Evolutionary conservation across 1,140 invertebrate species (phyloP).

Genomic region (Agrilus planipennis): DNA sequence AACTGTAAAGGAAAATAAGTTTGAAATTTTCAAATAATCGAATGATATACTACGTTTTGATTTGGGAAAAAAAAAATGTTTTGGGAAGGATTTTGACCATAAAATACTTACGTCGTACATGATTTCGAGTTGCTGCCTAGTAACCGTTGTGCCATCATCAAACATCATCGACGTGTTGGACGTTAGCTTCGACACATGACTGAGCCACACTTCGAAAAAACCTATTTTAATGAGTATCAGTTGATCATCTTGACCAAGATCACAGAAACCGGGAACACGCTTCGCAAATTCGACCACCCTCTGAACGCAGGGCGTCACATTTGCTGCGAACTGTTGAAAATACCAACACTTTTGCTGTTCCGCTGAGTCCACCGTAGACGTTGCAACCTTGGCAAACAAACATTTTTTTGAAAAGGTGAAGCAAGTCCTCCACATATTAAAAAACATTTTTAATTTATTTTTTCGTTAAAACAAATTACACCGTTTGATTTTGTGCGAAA

Average conservation of each 20-base stretch:
- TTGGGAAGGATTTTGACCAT: background rate
- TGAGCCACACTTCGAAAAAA: slow-evolving; percentile 94
- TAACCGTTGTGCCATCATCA: slow-evolving; percentile 81
- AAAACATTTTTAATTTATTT: background rate
- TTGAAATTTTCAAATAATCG: no score
- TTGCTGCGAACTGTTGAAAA: slow-evolving; percentile 66
- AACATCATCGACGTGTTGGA: slow-evolving; percentile 75
- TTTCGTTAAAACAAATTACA: background rate
- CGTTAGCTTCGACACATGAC: slow-evolving; percentile 74
- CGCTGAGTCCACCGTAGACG: slow-evolving; percentile 52
- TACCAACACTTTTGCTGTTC: slow-evolving; percentile 59
- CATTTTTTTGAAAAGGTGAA: slow-evolving; percentile 33
- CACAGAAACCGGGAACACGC: slow-evolving; percentile 77
- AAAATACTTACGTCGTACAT: slow-evolving; percentile 81
- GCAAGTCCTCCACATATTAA: slow-evolving; percentile 2
- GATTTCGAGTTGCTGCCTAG: slow-evolving; percentile 72
- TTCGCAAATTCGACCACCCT: slow-evolving; percentile 91
- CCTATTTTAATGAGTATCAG: slow-evolving; percentile 89
- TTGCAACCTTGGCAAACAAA: slow-evolving; percentile 49
- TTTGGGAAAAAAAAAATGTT: background rate
- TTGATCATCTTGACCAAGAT: slow-evolving; percentile 84
- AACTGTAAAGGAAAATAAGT: no score
- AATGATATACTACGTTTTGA: background rate
- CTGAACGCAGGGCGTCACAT: slow-evolving; percentile 76
- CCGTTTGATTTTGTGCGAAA: no score